Conservation (phyloP, 2,888 invertebrate genomes). For the Augiades crinisus region DNA sequence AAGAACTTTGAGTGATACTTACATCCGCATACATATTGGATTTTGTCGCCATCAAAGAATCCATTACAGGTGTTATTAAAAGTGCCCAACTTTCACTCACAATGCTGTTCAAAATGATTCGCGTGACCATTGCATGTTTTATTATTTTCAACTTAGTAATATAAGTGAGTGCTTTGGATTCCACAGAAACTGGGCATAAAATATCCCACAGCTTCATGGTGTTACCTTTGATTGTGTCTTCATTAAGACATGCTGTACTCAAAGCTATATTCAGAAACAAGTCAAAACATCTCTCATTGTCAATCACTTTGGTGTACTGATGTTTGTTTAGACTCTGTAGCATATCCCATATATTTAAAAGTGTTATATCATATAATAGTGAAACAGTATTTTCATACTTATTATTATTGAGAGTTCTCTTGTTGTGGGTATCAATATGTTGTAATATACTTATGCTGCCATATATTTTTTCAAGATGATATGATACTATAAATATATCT, state of each 20-base stretch:
- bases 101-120: constrained; percentile 42
- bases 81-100: constrained; percentile 43
- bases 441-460: constrained; percentile 52
- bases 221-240: constrained; percentile 23
- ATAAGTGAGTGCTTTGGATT: constrained; percentile 9
- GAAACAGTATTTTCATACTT: constrained; percentile 3
- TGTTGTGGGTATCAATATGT: constrained; percentile 39
- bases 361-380: not conserved
- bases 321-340: constrained; percentile 44
- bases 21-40: constrained; percentile 38
- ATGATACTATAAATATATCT: constrained; percentile 49
- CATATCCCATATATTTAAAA: constrained; percentile 37
- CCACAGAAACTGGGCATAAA: not conserved
- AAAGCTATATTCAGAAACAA: constrained; percentile 48
- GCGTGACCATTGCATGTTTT: constrained; percentile 48
- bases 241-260: constrained; percentile 41
- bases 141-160: constrained; percentile 41
- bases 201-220: constrained; percentile 11
- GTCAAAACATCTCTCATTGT: constrained; percentile 37
- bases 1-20: constrained; percentile 34
- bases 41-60: constrained; percentile 11
- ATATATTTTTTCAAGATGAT: constrained; percentile 52
- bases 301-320: constrained; percentile 42
- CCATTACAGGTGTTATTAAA: constrained; percentile 4
- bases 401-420: constrained; percentile 23